Evolutionary conservation across 35 echinoderm and acorn worm genomes (phyloP), one percentile per base, ranked within the genome.

Genomic region (Ptychodera flava): DNA sequence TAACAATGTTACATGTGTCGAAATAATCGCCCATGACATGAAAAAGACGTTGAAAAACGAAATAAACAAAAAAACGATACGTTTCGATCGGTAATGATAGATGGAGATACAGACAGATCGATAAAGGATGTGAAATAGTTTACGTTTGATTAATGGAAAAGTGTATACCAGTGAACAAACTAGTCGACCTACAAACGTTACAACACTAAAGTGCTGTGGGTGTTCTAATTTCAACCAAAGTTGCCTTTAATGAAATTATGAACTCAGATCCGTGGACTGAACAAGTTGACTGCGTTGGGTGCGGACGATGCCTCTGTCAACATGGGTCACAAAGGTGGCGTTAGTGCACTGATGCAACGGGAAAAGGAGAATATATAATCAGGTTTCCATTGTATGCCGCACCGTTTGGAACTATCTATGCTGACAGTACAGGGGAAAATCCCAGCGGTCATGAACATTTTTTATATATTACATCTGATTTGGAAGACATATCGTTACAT

Each of bases 71-170:
- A 15, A n/a, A n/a, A n/a, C n/a, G n/a, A 77, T 15, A 15, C 15
- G n/a, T 77, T 15, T n/a, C 15, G 15, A 15, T 15, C 15, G 15
- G n/a, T 77, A 15, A 15, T 77, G 75, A 77, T 77, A 15, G 75
- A 77, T 77, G 75, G 75, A 15, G 75, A 77, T n/a, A 77, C 75
- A 15, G 75, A 77, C n/a, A 77, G 15, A 15, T 77, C 75, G 75
- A n/a, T 77, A 77, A 77, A n/a, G 75, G n/a, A n/a, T 77, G 75
- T n/a, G 75, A 77, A n/a, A 77, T 77, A 15, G 75, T 77, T 77
- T 77, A 77, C 75, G 75, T 77, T 15, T 15, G 75, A 77, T n/a
- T 77, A 15, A n/a, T 77, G 15, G 75, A 77, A n/a, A 77, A 77
- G 15, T 15, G 75, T 77, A 15, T 77, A n/a, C 75, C 75, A n/a